A percentile compares a stretch with the other conserved stretches of the same genome.
These are phyloP conservation scores for Thumatha senex DNA, from an alignment of 2,888 invertebrate species.

Conservation along the genomic window DNA sequence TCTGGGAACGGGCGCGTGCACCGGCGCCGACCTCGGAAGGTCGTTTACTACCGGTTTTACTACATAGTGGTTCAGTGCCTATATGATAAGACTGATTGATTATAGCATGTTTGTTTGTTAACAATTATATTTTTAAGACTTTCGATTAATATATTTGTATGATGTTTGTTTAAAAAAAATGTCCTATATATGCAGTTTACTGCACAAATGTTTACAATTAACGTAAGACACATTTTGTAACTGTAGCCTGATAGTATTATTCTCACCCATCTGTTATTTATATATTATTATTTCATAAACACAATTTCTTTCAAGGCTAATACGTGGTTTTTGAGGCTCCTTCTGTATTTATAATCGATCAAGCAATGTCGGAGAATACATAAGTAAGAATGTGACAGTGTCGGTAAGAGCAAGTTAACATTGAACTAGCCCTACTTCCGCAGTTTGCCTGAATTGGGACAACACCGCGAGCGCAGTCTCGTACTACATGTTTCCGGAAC, in stretches of 20 bases:
- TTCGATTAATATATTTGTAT: too few species aligned
- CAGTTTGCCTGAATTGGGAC: slow-evolving; percentile 9
- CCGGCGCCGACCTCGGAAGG: slow-evolving; percentile 16
- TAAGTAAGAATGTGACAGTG: background rate
- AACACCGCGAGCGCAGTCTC: background rate
- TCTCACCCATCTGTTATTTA: too few species aligned
- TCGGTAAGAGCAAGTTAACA: background rate
- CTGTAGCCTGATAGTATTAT: too few species aligned
- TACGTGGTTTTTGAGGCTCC: too few species aligned
- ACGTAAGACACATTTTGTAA: too few species aligned
- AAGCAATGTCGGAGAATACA: background rate
- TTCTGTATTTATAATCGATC: too few species aligned
- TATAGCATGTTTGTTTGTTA: slow-evolving; percentile 4
- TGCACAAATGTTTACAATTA: too few species aligned
- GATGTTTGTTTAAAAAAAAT: too few species aligned
- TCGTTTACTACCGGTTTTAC: slow-evolving; percentile 20
- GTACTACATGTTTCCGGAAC: slow-evolving; percentile 2
- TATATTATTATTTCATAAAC: too few species aligned
- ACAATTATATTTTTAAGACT: background rate
- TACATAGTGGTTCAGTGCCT: slow-evolving; percentile 8
- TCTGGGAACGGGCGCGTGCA: background rate
- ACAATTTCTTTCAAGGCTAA: too few species aligned
- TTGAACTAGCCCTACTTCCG: slow-evolving; percentile 7
- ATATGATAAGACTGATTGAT: background rate
- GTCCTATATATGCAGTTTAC: too few species aligned